Evolutionary conservation across 2,888 invertebrate species (phyloP).

Genomic region (Molorchus minor): DNA sequence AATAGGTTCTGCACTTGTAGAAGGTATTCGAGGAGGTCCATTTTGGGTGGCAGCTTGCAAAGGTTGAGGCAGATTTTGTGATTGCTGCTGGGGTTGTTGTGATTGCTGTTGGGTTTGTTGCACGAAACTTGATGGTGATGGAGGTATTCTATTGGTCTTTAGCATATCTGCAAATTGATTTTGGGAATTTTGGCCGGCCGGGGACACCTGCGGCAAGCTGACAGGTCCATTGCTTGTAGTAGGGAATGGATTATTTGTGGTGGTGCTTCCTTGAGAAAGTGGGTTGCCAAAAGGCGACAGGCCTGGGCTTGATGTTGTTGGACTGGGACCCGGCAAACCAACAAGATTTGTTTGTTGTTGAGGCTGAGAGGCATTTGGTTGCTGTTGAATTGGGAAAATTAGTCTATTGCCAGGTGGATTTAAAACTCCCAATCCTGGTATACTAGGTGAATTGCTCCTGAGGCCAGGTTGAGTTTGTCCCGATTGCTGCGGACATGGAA

Average conservation of each 20-base stretch:
- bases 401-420: conserved; percentile 55
- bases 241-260: conserved; percentile 59
- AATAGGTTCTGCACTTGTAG: conserved; percentile 55
- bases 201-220: conserved; percentile 59
- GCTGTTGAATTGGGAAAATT: conserved; percentile 59
- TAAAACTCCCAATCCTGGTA: conserved; percentile 45
- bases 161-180: conserved; percentile 68
- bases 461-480: conserved; percentile 61
- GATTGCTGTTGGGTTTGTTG: conserved; percentile 52
- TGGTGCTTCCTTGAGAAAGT: conserved; percentile 58
- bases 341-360: conserved; percentile 71
- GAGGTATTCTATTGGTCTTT: conserved; percentile 65
- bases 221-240: conserved; percentile 62
- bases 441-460: conserved; percentile 73
- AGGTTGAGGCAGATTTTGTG: conserved; percentile 54
- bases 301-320: conserved; percentile 71
- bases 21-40: conserved; percentile 56
- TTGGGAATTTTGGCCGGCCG: conserved; percentile 60
- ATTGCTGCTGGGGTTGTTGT: conserved; percentile 51
- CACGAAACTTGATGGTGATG: conserved; percentile 59
- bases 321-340: conserved; percentile 81
- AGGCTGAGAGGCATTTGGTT: conserved; percentile 55
- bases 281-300: conserved; percentile 78
- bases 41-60: conserved; percentile 54
- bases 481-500: conserved; percentile 41